Evolutionary conservation across 2,797 vertebrate species (phyloP), one percentile per base, ranked within the genome.

Genomic region (Tapera naevia): DNA sequence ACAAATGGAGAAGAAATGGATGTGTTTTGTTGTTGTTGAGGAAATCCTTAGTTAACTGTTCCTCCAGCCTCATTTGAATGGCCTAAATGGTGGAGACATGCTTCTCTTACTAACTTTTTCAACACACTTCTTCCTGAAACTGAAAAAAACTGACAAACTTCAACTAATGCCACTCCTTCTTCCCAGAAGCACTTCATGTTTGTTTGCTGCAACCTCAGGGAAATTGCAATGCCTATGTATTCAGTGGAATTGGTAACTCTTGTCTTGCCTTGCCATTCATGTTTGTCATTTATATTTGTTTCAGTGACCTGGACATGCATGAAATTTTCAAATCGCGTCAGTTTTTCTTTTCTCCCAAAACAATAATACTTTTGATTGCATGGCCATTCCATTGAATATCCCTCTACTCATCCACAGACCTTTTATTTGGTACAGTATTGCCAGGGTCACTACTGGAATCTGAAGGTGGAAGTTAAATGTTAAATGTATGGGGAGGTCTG

Each of bases 201-300:
- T 96, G 96, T 97, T 98, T 98, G 97, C 98, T 98, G 98, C 98
- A 99, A 98, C 98, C 98, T 99, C 98, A 97, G 90, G 97, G 98
- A 97, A 97, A 98, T 97, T 98, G 97, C 95, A 98, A 97, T 95
- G 94, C 97, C 96, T 93, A 85, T 98, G 97, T 98, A 95, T 98
- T 98, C 97, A 98, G 97, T 97, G 98, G 97, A 98, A 98, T 92
- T 97, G 97, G 97, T 98, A 97, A 98, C 97, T 97, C 95, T 98
- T 98, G 98, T 98, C 96, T 98, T 97, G 95, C 97, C 97, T 95
- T 98, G 85, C 87, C 91, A 62, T 98, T 98, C 97, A 80, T 96
- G 98, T 98, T 97, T 95, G 71, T 96, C 97, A 97, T 98, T 98
- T 94, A 95, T 98, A 98, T 98, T 98, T 95, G 75, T 98, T 98